phyloP scores from a whole-genome alignment of 2,888 invertebrate species.

The Aphodius granarius region DNA sequence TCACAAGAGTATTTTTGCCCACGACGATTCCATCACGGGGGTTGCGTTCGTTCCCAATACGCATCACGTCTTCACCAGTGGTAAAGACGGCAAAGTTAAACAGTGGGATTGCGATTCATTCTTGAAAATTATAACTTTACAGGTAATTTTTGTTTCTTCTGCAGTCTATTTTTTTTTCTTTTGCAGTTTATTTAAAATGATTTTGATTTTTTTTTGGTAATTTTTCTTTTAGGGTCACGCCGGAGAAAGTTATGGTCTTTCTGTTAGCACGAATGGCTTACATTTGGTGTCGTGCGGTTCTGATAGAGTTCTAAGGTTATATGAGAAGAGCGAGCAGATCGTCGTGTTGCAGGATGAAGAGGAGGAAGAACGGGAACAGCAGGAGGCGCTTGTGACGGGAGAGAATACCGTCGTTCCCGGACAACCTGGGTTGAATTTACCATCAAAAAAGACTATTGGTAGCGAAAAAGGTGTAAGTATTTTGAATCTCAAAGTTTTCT shows the following conservation, averaged over 20 bases:
- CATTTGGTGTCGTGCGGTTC: constrained; percentile 80
- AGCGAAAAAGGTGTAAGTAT: constrained; percentile 81
- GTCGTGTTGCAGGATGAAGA: constrained; percentile 90
- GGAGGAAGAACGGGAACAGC: constrained; percentile 82
- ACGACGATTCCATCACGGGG: constrained; percentile 91
- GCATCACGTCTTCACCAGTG: constrained; percentile 91
- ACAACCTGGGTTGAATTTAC: constrained; percentile 71
- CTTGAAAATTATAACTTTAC: constrained; percentile 84
- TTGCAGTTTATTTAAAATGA: background rate
- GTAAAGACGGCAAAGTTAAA: constrained; percentile 92
- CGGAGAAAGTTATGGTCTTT: constrained; percentile 75
- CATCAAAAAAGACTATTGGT: constrained; percentile 85
- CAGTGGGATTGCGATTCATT: constrained; percentile 97
- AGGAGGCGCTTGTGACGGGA: constrained; percentile 72
- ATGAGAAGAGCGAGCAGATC: constrained; percentile 83
- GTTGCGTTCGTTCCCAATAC: constrained; percentile 88
- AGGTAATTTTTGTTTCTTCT: constrained; percentile 55
- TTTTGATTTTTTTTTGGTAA: constrained; percentile 3
- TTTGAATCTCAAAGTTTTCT: too few relatives aligned
- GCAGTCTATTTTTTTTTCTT: background rate
- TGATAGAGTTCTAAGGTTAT: constrained; percentile 85
- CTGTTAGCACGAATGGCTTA: constrained; percentile 80
- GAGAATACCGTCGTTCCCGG: constrained; percentile 71
- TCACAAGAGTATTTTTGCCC: constrained; percentile 92
- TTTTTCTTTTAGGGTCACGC: constrained; percentile 69